Evolutionary conservation across 92 coral and sea anemone species (phyloP), one percentile per base, ranked within the genome.

Genomic region (Anthopleura xanthogrammica): DNA sequence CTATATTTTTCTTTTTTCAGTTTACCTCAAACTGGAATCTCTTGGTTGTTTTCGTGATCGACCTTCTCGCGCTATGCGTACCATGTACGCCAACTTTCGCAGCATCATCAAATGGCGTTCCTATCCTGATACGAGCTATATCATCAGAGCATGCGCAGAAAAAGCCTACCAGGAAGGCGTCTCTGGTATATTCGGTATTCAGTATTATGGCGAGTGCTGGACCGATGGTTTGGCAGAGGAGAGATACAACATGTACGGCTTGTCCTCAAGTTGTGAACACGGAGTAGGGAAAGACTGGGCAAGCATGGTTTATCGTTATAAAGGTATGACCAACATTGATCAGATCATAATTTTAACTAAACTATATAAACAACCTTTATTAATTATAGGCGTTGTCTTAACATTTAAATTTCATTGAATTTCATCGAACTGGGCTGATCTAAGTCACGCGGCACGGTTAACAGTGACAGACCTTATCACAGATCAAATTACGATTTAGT

Each of bases 141-240:
- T 85, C 24, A 12, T 52, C 41, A 78, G 13, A 55, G 84, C 60
- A 50, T 85, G 88, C 65, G 88, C 88, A 66, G 62, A 41, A 8
- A 52, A 79, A 17, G 88, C 88, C 29, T 85, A 78, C 73, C 23
- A 52, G 10, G 40, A 78, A 43, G 83, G 79, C 74, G 79, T 10
- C 72, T 29, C 46, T 41, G 39, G 6, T 11, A 17, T 79, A 12
- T 85, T 85, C 58, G 88, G 41, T 79, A 74, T 85, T 65, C 83
- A 85, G 73, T 85, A 39, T 19, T 85, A 72, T 71, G 88, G 88
- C 24, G 88, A 85, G 60, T 85, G 88, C 42, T 85, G 88, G 88
- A 85, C 83, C 50, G 88, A 85, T 77, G 83, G 88, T 12, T 22
- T 20, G n/a, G 88, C 88, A 19, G 57, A 52, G 24, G 4, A 9